Evolutionary conservation across 2,113 vertebrate species (phyloP), one percentile per base, ranked within the genome.

Genomic region (Albula goreensis): DNA sequence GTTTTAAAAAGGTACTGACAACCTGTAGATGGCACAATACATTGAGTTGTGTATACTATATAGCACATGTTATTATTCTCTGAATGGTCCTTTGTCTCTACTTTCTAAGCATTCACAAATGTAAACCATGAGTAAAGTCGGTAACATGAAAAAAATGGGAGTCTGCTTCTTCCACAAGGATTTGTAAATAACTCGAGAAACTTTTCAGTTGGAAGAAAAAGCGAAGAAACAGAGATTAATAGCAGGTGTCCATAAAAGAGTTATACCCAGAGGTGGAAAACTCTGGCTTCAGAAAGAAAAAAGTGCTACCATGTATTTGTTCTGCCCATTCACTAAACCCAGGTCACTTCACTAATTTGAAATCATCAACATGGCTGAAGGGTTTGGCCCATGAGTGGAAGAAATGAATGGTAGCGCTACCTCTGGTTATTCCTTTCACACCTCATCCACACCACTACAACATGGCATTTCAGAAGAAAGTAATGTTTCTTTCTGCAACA

Each of bases 11-110:
- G n/a, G 31, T 31, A 22, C 22, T 12, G n/a, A 22, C 19, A 78
- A 78, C 19, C 50, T 52, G 53, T 52, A 78, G 31, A 83, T 60
- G 74, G 48, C 81, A 83, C 52, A 66, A 52, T 51, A 41, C 48
- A 66, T 82, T 49, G 50, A 3, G 17, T 66, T 74, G 78, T 63
- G 2, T 49, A 17, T 31, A 25, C 80, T 25, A 51, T 80, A 83
- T 86, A 81, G 78, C 82, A 79, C 86, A 87, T 80, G 85, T 31
- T 78, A 25, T 85, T 81, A 82, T 80, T 87, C 83, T 81, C 56
- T 5, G 48, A 17, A 81, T 66, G 79, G 25, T 79, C 77, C 83
- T 81, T 49, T 74, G 22, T 81, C 81, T 57, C 48, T 74, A 81
- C 77, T 82, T 66, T 5, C 49, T 63, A 25, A 41, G 51, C 22